Percentiles rank a stretch among this genome's conserved stretches.
Conservation (phyloP, 2,888 invertebrate genomes). For the Morinoia aosen region DNA sequence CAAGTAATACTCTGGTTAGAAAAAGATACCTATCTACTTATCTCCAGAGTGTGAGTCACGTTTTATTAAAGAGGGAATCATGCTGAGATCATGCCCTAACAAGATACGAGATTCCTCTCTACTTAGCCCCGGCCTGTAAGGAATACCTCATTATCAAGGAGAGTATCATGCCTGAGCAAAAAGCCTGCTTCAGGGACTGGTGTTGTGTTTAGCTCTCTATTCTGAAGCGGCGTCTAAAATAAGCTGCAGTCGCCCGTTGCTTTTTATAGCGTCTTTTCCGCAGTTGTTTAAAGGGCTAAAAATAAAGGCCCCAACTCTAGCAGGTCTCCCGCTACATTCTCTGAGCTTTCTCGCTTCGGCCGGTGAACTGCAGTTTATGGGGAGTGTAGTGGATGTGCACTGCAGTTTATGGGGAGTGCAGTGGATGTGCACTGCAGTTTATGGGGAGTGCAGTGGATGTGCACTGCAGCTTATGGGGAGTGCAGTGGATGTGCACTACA, state of each 20-base stretch:
- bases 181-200: too few relatives aligned
- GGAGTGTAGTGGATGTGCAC: background rate
- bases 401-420: background rate
- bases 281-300: conserved; percentile 16
- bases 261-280: conserved; percentile 24
- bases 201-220: background rate
- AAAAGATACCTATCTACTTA: too few relatives aligned
- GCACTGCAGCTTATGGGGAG: background rate
- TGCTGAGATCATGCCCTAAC: background rate
- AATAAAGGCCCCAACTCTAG: background rate
- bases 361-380: background rate
- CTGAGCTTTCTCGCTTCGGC: too few relatives aligned
- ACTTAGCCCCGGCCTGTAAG: background rate
- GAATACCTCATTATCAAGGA: background rate
- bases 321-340: background rate
- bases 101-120: background rate
- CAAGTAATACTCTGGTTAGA: too few relatives aligned
- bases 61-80: background rate
- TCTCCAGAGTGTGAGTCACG: too few relatives aligned
- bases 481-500: background rate
- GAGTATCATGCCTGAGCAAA: background rate
- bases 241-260: background rate
- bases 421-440: background rate
- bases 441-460: background rate
- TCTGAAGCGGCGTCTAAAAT: background rate